These are phyloP conservation scores for Oryzias celebensis DNA, from an alignment of 2,113 vertebrate species.

Conservation along the genomic window DNA sequence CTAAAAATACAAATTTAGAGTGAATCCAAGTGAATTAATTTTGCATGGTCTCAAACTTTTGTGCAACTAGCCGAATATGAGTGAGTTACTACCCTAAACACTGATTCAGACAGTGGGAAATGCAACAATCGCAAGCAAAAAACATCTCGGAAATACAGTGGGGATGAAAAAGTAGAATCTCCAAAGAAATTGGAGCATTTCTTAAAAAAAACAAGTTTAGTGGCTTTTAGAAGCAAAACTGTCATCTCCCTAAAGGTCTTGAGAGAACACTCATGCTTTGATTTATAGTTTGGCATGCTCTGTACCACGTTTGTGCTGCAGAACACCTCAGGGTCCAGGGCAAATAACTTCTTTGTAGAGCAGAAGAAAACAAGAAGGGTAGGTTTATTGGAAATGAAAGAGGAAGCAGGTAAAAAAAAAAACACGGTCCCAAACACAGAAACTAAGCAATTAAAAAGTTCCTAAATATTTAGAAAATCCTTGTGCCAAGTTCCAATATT, in stretches of 20 bases:
- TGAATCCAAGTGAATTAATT: too few species aligned
- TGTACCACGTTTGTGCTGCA: constrained; percentile 76
- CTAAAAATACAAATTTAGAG: too few species aligned
- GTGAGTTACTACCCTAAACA: background rate
- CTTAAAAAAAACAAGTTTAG: constrained; percentile 19
- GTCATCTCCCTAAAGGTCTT: constrained; percentile 37
- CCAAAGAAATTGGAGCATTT: too few species aligned
- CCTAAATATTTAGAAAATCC: too few species aligned
- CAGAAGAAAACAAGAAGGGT: constrained; percentile 66
- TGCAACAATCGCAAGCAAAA: background rate
- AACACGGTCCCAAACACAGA: background rate
- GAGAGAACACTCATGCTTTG: constrained; percentile 68
- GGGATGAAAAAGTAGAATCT: background rate
- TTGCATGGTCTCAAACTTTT: too few species aligned
- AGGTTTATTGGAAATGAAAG: constrained; percentile 23
- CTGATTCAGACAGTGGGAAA: constrained; percentile 27
- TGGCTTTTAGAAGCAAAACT: constrained; percentile 32
- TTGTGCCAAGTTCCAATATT: background rate
- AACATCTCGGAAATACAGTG: constrained; percentile 17
- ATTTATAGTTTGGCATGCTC: constrained; percentile 59
- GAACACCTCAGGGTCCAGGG: constrained; percentile 76
- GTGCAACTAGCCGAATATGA: too few species aligned
- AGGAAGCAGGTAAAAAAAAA: background rate
- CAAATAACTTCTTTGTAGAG: constrained; percentile 78
- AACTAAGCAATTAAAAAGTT: too few species aligned